Evolutionary conservation across 2,113 vertebrate genomes (phyloP).

Genomic region (Sylvia atricapilla): DNA sequence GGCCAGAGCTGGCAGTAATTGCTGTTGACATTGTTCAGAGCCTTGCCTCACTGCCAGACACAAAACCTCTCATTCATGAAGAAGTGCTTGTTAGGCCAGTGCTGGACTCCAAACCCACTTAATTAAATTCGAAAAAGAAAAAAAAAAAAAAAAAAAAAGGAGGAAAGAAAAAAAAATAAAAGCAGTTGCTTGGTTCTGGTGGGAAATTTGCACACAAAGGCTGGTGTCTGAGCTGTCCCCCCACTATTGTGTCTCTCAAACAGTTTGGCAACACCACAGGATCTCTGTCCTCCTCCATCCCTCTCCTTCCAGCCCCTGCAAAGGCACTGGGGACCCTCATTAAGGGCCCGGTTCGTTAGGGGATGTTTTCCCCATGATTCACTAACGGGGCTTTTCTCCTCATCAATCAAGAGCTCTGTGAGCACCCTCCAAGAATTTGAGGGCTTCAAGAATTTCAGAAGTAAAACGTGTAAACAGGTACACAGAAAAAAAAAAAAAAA

Average conservation of each 20-base stretch:
- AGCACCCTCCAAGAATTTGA: slow-evolving; percentile 81
- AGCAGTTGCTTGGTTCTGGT: slow-evolving; percentile 80
- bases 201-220: slow-evolving; percentile 99
- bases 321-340: slow-evolving; percentile 80
- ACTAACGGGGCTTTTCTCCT: slow-evolving; percentile 67
- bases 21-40: slow-evolving; percentile 89
- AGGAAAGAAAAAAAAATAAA: background rate
- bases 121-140: slow-evolving; percentile 82
- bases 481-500: slow-evolving; percentile 74
- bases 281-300: background rate
- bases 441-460: slow-evolving; percentile 79
- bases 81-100: slow-evolving; percentile 88
- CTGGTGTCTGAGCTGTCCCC: slow-evolving; percentile 72
- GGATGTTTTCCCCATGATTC: slow-evolving; percentile 84
- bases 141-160: too few relatives aligned
- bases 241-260: background rate
- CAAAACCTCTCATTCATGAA: slow-evolving; percentile 97
- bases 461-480: slow-evolving; percentile 92
- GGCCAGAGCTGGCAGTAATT: slow-evolving; percentile 81
- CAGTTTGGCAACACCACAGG: slow-evolving; percentile 53
- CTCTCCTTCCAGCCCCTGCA: slow-evolving; percentile 22
- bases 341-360: slow-evolving; percentile 77
- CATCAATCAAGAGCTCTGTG: slow-evolving; percentile 74
- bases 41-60: slow-evolving; percentile 83
- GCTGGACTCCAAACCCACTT: slow-evolving; percentile 85